Conservation (phyloP, 2,113 vertebrate species). For the Lophotis ruficrista region DNA sequence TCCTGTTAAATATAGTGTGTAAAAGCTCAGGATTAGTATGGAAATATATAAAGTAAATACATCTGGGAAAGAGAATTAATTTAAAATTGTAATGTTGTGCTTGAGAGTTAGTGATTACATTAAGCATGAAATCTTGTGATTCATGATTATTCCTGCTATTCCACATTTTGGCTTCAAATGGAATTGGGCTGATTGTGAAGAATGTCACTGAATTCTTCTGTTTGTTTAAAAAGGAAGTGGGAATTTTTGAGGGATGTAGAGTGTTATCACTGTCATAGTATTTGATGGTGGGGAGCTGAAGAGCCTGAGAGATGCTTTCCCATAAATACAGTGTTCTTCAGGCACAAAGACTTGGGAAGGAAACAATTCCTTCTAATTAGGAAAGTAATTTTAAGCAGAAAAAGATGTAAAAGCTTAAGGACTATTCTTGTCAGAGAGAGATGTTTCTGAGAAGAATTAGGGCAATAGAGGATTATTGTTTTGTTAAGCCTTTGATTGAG, state of each 20-base stretch:
- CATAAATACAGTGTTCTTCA: conserved; percentile 19
- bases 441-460: conserved; percentile 74
- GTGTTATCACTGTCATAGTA: neutral
- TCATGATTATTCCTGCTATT: neutral
- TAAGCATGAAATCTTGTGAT: neutral
- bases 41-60: neutral
- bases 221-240: neutral
- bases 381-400: conserved; percentile 68
- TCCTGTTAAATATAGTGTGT: neutral
- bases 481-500: conserved; percentile 78
- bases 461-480: conserved; percentile 75
- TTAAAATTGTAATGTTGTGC: neutral
- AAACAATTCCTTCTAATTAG: conserved; percentile 75
- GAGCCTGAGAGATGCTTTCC: neutral
- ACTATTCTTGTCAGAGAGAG: conserved; percentile 64
- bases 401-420: conserved; percentile 69
- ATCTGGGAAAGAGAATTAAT: neutral
- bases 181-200: neutral
- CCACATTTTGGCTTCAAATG: neutral
- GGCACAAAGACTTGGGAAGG: conserved; percentile 18
- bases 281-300: neutral
- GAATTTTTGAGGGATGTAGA: neutral
- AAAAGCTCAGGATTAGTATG: neutral
- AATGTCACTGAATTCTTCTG: neutral
- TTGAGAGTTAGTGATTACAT: neutral